Percentiles rank a stretch among this genome's conserved stretches.
These are phyloP conservation scores for Nebria brevicollis DNA, from an alignment of 2,888 invertebrate species.

Conservation along the genomic window DNA sequence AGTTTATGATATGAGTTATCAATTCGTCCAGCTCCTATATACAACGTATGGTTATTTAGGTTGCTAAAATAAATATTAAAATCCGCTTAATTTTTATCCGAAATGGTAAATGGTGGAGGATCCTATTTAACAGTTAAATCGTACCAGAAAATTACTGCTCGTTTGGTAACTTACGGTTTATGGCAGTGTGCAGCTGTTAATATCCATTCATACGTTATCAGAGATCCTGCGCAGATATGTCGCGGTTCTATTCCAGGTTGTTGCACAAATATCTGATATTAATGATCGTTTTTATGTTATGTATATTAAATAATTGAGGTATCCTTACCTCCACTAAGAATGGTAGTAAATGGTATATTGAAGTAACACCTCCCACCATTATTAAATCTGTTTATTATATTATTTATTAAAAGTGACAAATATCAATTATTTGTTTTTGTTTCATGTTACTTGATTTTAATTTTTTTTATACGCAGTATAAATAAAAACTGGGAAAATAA, in stretches of 20 bases:
- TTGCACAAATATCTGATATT: constrained; percentile 16
- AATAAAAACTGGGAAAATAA: too few species aligned
- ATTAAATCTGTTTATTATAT: not conserved
- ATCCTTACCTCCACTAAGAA: constrained; percentile 29
- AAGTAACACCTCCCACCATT: constrained; percentile 29
- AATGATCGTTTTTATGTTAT: not conserved
- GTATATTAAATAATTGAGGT: not conserved
- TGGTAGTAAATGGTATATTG: constrained; percentile 25
- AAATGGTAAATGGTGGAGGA: too few species aligned
- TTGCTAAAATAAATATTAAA: not conserved
- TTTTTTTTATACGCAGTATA: too few species aligned
- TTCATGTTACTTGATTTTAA: too few species aligned
- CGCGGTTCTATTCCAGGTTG: not conserved
- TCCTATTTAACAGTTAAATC: too few species aligned
- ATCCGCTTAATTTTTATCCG: too few species aligned
- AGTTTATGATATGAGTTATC: not conserved
- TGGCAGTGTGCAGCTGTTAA: constrained; percentile 39
- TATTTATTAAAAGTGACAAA: not conserved
- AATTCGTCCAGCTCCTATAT: constrained; percentile 27
- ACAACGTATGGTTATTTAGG: not conserved
- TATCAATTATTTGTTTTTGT: not conserved
- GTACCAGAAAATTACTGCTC: too few species aligned
- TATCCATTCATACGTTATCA: constrained; percentile 32
- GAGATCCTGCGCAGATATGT: constrained; percentile 30
- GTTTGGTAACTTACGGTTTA: constrained; percentile 7